A percentile compares a stretch with the other conserved stretches of the same genome.
Conservation (phyloP, 2,888 invertebrate species). For the Macrophya alboannulata region DNA sequence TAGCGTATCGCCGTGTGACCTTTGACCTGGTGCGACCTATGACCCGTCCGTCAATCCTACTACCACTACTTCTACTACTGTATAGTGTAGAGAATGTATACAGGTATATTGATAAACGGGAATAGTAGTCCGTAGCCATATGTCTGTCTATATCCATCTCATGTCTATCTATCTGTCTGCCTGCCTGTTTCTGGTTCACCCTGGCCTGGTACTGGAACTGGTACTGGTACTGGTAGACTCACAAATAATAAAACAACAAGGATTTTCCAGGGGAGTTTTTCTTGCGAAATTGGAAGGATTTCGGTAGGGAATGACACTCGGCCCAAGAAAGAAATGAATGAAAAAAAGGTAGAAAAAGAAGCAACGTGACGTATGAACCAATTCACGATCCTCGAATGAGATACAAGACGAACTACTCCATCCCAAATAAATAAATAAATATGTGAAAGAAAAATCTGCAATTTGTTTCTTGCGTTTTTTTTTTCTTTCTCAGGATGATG, state of each 20-base stretch:
- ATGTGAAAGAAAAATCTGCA: not conserved
- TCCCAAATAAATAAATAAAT: constrained; percentile 2
- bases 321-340: not conserved
- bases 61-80: not conserved
- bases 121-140: constrained; percentile 14
- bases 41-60: constrained; percentile 13
- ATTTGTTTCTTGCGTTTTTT: not conserved
- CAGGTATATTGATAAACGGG: constrained; percentile 20
- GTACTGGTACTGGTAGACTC: not conserved
- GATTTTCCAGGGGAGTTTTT: constrained; percentile 1
- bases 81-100: not conserved
- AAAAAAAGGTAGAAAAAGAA: not conserved
- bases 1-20: not conserved
- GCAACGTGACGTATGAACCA: not conserved
- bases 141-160: constrained; percentile 25
- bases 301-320: constrained; percentile 8
- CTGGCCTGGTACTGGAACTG: not conserved
- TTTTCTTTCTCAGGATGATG: not conserved
- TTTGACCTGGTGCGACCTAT: constrained; percentile 28
- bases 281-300: constrained; percentile 33
- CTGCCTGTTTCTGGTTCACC: constrained; percentile 1
- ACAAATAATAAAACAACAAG: constrained; percentile 49
- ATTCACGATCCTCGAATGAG: constrained; percentile 18
- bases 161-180: constrained; percentile 14
- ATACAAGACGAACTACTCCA: not conserved